Base-by-base conservation (phyloP, 2,888 invertebrate genomes). In the Nymphalis polychloros region DNA sequence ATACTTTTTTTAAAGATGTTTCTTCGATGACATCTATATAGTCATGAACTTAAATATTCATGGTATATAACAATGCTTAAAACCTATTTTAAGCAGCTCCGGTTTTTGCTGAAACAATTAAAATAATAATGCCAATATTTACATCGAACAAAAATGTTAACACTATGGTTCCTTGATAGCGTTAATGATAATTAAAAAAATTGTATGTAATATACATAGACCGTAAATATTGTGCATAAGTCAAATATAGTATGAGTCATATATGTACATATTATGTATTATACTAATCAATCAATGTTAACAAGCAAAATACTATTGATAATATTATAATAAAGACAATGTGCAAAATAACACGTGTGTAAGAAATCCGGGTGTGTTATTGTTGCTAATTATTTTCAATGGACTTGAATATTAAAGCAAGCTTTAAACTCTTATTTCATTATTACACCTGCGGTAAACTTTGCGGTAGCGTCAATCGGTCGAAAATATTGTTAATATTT, bases 41-140 rank as follows among this genome's bases (percentile, higher is more conserved):
- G 50, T 64, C 53, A 57, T 55, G 66, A 62, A 68, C 66, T 19
- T 71, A 59, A 64, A 75, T 48, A 52, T 66, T 65, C 63, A 35
- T 53, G 50, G 73, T 73, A 59, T 72, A 73, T 75, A 72, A 73
- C 76, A 78, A 78, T 74, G 79, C 79, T 78, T 80, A 77, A 75
- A 75, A 81, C 79, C 80, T 79, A 80, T 81, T 81, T 82, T 87
- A 87, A 77, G 84, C 84, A 82, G 81, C 83, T 73, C 85, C 81
- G 82, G 77, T 76, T 79, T 87, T 89, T 86, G 90, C 92, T 92
- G 92, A 92, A 92, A 92, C 90, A 92, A 91, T 85, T 80, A 82
- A 87, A 85, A 85, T 79, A 81, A 72, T 76, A 82, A 78, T 82
- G 81, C 84, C 79, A 84, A 81, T 82, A 77, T 82, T 79, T 74